Conservation (phyloP, 2,797 vertebrate genomes). For the Erethizon dorsatum region DNA sequence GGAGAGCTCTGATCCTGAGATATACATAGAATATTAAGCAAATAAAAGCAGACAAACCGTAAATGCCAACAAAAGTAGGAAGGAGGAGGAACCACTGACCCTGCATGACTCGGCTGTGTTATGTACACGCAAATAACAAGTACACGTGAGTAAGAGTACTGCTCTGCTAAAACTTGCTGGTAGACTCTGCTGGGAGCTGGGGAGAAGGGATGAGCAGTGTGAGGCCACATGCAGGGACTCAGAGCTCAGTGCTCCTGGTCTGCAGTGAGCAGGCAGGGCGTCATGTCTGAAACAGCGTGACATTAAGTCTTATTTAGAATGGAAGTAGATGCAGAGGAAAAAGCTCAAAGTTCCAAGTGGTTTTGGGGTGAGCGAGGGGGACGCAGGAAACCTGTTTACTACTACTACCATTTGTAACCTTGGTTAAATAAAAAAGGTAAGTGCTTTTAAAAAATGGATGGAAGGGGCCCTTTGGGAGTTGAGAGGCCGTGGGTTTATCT, state of each 20-base stretch:
- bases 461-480: neutral
- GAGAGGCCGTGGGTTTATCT: neutral
- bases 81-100: neutral
- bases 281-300: neutral
- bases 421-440: neutral
- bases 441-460: neutral
- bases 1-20: neutral
- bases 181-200: rapidly evolving
- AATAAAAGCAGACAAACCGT: neutral
- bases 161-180: neutral
- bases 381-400: too few species aligned
- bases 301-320: neutral
- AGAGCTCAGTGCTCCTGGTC: neutral
- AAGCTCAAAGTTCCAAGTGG: neutral
- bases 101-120: neutral
- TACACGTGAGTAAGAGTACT: neutral
- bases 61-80: neutral
- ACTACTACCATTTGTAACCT: neutral
- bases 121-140: neutral
- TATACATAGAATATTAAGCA: neutral
- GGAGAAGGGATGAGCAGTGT: neutral
- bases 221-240: rapidly evolving
- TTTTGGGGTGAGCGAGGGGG: too few species aligned
- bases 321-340: neutral
- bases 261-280: neutral